These are phyloP conservation scores for Tiaroga cobitis DNA, from an alignment of 2,797 vertebrate genomes.

Conservation along the genomic window DNA sequence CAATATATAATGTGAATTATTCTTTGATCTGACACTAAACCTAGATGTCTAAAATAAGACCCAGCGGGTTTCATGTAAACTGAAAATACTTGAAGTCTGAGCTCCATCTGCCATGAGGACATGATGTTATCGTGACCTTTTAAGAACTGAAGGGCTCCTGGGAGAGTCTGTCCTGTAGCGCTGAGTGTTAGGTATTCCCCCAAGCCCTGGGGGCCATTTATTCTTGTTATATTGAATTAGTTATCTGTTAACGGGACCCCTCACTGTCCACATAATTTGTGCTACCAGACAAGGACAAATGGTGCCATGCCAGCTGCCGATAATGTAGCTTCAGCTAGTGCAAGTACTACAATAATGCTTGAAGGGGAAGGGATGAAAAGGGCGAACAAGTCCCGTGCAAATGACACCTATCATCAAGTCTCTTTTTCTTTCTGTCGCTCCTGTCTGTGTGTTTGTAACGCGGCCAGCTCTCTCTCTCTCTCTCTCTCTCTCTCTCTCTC, in stretches of 20 bases:
- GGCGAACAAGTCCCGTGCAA: background rate
- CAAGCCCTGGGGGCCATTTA: slow-evolving; percentile 25
- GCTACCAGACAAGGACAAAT: slow-evolving; percentile 49
- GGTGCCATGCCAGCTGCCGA: slow-evolving; percentile 37
- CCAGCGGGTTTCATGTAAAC: slow-evolving; percentile 17
- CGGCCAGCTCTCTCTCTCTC: background rate
- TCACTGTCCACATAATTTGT: slow-evolving; percentile 28
- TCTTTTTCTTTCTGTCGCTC: slow-evolving; percentile 14
- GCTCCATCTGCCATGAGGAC: slow-evolving; percentile 21
- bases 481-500: background rate
- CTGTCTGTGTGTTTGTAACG: background rate
- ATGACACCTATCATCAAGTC: slow-evolving; percentile 22
- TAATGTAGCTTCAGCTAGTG: background rate
- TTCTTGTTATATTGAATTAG: slow-evolving; percentile 57
- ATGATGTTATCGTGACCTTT: slow-evolving; percentile 40
- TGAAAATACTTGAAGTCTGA: slow-evolving; percentile 40
- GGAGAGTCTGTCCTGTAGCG: background rate
- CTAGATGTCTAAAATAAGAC: slow-evolving; percentile 38
- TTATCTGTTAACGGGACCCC: slow-evolving; percentile 43
- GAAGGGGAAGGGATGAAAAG: slow-evolving; percentile 28
- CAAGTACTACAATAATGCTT: slow-evolving; percentile 26
- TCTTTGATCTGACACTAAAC: slow-evolving; percentile 30
- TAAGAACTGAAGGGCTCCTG: slow-evolving; percentile 2
- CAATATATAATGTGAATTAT: background rate
- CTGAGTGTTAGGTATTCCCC: slow-evolving; percentile 43